A percentile compares a stretch with the other conserved stretches of the same genome.
phyloP scores from a whole-genome alignment of 1,140 invertebrate genomes.

The Pseudobourletiella spinata region DNA sequence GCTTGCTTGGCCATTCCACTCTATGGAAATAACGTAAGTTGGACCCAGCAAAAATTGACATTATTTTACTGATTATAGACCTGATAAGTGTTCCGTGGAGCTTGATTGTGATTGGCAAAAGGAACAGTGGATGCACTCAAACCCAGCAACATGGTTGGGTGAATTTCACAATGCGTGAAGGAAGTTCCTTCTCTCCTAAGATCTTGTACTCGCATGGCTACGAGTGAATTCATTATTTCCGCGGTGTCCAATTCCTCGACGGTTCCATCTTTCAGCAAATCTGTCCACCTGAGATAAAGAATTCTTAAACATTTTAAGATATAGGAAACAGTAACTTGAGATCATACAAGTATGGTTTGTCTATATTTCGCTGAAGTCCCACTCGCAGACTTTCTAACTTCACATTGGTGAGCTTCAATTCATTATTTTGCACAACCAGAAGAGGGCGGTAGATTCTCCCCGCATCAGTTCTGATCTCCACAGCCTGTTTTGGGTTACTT shows the following conservation, averaged over 20 bases:
- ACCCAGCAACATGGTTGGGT: slow-evolving; percentile 95
- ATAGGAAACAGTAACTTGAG: background rate
- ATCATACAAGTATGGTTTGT: too few relatives aligned
- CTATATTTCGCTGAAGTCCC: too few relatives aligned
- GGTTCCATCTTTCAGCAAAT: slow-evolving; percentile 89
- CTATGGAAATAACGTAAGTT: slow-evolving; percentile 1
- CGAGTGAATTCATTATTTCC: slow-evolving; percentile 98
- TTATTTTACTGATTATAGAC: slow-evolving; percentile 40
- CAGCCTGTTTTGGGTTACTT: slow-evolving; percentile 85
- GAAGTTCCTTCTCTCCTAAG: slow-evolving; percentile 55
- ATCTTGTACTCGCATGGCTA: slow-evolving; percentile 73
- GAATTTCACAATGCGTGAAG: slow-evolving; percentile 98
- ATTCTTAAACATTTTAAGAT: background rate
- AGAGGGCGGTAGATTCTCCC: slow-evolving; percentile 93
- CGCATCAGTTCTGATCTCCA: slow-evolving; percentile 96
- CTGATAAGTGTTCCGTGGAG: slow-evolving; percentile 92
- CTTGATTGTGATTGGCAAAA: slow-evolving; percentile 99
- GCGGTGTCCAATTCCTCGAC: slow-evolving; percentile 98
- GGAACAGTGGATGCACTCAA: slow-evolving; percentile 99
- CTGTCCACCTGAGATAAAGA: slow-evolving; percentile 65
- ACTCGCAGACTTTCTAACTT: background rate
- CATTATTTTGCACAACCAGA: slow-evolving; percentile 90
- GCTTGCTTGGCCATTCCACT: slow-evolving; percentile 92
- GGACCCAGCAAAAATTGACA: too few relatives aligned
- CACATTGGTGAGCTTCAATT: slow-evolving; percentile 65